A percentile compares a stretch with the other conserved stretches of the same genome.
These are phyloP conservation scores for Actinia tenebrosa DNA, from an alignment of 64 coral and sea anemone species.

Conservation along the genomic window DNA sequence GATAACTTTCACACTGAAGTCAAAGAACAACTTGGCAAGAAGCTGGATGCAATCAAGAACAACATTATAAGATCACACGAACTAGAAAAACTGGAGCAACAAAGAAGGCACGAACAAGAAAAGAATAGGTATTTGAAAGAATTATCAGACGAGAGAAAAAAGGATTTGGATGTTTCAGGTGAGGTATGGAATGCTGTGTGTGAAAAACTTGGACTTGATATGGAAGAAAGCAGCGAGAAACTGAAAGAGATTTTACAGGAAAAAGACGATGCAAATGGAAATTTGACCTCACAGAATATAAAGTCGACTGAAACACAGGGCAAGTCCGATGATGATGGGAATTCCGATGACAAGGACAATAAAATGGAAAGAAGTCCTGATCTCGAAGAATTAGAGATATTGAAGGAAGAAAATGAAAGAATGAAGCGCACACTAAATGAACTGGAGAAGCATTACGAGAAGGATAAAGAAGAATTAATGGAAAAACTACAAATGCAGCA, in stretches of 20 bases:
- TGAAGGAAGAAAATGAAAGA: constrained; percentile 45
- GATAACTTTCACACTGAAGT: not conserved
- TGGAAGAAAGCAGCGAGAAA: not conserved
- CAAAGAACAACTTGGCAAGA: constrained; percentile 19
- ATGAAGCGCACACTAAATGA: constrained; percentile 40
- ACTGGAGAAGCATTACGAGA: constrained; percentile 38
- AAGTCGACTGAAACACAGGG: not conserved
- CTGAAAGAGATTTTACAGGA: not conserved
- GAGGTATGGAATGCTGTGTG: not conserved
- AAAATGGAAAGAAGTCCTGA: not conserved
- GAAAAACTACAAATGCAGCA: constrained; percentile 72
- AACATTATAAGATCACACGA: constrained; percentile 39
- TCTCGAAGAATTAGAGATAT: constrained; percentile 5
- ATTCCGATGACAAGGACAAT: not conserved
- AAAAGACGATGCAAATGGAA: not conserved
- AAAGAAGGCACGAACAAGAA: constrained; percentile 36
- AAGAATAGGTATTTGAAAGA: constrained; percentile 46
- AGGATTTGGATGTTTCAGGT: not conserved
- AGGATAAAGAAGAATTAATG: constrained; percentile 47
- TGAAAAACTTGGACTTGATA: constrained; percentile 5
- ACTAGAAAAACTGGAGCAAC: constrained; percentile 42
- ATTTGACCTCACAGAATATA: not conserved
- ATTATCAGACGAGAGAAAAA: constrained; percentile 43
- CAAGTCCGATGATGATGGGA: not conserved
- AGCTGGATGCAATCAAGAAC: constrained; percentile 22